A percentile compares a stretch with the other conserved stretches of the same genome.
These are phyloP conservation scores for Chloropsis hardwickii DNA, from an alignment of 2,113 vertebrate genomes.

Conservation along the genomic window DNA sequence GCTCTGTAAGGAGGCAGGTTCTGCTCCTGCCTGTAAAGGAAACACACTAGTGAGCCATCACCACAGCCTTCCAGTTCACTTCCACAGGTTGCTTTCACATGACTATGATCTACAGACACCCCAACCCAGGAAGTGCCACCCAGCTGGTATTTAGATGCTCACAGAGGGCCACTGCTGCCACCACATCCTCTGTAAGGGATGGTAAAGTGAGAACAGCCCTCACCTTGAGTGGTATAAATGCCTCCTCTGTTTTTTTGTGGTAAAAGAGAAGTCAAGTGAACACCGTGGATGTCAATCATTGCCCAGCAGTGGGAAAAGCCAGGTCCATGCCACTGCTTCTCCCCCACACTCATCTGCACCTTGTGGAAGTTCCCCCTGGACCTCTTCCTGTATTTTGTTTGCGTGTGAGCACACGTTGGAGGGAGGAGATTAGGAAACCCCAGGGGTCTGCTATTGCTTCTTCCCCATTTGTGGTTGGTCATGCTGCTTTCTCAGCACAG, in stretches of 20 bases:
- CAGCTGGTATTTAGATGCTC: neutral
- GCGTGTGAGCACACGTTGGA: neutral
- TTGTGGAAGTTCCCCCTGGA: neutral
- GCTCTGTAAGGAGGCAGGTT: neutral
- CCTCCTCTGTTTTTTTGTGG: neutral
- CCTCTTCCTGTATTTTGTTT: neutral
- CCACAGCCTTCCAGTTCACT: neutral
- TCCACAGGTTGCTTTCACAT: neutral
- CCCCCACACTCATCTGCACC: accelerated
- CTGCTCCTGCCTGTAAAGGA: neutral
- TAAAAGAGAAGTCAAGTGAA: neutral
- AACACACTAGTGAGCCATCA: neutral
- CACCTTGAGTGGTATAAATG: neutral
- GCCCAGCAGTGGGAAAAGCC: neutral
- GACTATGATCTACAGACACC: neutral
- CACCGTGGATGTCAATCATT: neutral
- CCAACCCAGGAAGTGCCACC: neutral
- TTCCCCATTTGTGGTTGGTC: neutral
- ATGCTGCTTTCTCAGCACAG: neutral
- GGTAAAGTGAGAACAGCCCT: neutral
- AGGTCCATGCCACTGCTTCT: neutral
- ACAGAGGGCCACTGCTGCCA: neutral
- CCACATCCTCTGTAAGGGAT: neutral
- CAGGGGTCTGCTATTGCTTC: neutral
- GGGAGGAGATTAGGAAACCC: neutral